These are phyloP conservation scores for Venusia cambrica DNA, from an alignment of 2,888 invertebrate genomes.

Conservation along the genomic window DNA sequence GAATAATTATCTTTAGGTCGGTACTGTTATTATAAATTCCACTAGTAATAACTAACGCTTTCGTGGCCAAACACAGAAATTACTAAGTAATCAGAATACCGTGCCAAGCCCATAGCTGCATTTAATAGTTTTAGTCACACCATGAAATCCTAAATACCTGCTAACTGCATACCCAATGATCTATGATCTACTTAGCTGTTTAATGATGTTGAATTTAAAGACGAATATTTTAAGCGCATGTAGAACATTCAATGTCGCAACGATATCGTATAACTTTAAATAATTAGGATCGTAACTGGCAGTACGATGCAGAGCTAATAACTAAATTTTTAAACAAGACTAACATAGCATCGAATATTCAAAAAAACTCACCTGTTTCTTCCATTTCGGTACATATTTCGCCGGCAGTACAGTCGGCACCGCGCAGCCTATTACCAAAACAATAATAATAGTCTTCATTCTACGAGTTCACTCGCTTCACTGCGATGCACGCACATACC, in stretches of 20 bases:
- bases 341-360: constrained; percentile 1
- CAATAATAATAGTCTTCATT: constrained; percentile 44
- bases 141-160: too few species aligned
- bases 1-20: too few species aligned
- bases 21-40: too few species aligned
- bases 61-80: too few species aligned
- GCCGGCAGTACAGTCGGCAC: constrained; percentile 59
- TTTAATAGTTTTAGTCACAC: too few species aligned
- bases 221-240: background rate
- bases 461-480: constrained; percentile 17
- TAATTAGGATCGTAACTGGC: background rate
- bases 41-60: too few species aligned
- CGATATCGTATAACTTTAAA: constrained; percentile 3
- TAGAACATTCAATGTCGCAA: background rate
- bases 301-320: constrained; percentile 6
- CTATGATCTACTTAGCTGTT: too few species aligned
- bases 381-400: constrained; percentile 89
- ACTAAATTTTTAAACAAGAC: constrained; percentile 6
- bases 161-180: too few species aligned
- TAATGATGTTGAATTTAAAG: too few species aligned
- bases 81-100: too few species aligned
- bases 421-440: constrained; percentile 48
- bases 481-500: constrained; percentile 5
- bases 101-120: too few species aligned
- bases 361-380: constrained; percentile 83